Evolutionary conservation across 1,140 invertebrate species (phyloP), one percentile per base, ranked within the genome.

Genomic region (Sinella curviseta): DNA sequence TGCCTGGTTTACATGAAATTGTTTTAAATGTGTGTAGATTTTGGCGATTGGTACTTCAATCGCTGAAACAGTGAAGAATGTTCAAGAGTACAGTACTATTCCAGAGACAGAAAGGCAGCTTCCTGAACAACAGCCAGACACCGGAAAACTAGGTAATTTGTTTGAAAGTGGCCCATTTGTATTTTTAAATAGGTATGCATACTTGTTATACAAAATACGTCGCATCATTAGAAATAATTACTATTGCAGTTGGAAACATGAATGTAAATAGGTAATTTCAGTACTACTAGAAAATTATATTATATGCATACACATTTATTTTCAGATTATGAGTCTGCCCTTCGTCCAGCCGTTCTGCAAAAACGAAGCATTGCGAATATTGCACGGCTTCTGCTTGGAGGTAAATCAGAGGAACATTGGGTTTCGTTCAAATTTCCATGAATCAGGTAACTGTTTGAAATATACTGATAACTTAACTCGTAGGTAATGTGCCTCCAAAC

Each of bases 401-500:
- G 83, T 78, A 81, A 55, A n/a, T 74, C 75, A 81, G 4, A 48
- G 17, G 17, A 48, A 8, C 39, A 4, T 17, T 17, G 4, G 4
- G 39, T 48, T 48, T 48, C 17, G 17, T 4, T 8, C 4, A 48
- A 17, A 8, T 48, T 48, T 48, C 39, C 17, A 17, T 48, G 4
- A 48, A 48, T 48, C 17, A 4, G 39, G 39, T 4, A 48, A 17
- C 17, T 48, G 17, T 48, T 48, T 48, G 4, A 8, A 48, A 48
- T 48, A 8, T 48, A n/a, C n/a, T n/a, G n/a, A n/a, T n/a, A n/a
- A n/a, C n/a, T n/a, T n/a, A n/a, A n/a, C n/a, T n/a, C n/a, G n/a
- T 77, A 81, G 82, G 82, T 24, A 84, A 84, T 77, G 83, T 82
- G 4, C 83, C 83, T 0, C 81, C 83, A 67, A 80, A 84, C 34